phyloP scores from a whole-genome alignment of 2,113 vertebrate species.

The Penelope pileata region DNA sequence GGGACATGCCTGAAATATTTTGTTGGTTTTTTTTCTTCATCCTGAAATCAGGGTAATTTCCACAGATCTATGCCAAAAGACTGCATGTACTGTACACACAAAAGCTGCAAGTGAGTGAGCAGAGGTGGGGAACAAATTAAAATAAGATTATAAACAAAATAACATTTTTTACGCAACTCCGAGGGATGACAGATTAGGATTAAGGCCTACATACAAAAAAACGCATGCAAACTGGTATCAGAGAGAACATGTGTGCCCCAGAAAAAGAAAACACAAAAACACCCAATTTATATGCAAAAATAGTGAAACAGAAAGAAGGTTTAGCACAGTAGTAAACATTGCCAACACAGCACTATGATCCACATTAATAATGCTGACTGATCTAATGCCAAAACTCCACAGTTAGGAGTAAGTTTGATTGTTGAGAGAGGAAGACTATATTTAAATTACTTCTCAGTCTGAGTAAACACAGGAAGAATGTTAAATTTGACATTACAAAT shows the following conservation, averaged over 20 bases:
- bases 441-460: background rate
- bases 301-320: background rate
- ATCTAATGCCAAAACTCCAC: background rate
- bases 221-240: background rate
- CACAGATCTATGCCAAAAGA: background rate
- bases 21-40: background rate
- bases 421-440: background rate
- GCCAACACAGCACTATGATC: background rate
- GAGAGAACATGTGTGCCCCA: background rate
- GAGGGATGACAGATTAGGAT: constrained; percentile 6
- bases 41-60: background rate
- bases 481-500: background rate
- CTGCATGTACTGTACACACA: background rate
- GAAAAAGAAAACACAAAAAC: background rate
- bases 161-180: background rate
- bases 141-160: background rate
- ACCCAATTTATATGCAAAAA: constrained; percentile 3
- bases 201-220: background rate
- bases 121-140: background rate
- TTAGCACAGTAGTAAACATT: background rate
- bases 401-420: background rate
- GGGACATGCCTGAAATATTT: background rate
- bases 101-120: background rate
- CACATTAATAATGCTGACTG: background rate
- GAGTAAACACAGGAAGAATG: background rate